Base-by-base conservation (phyloP, 2,888 invertebrate genomes). In the Lasioglossum zephyrum region DNA sequence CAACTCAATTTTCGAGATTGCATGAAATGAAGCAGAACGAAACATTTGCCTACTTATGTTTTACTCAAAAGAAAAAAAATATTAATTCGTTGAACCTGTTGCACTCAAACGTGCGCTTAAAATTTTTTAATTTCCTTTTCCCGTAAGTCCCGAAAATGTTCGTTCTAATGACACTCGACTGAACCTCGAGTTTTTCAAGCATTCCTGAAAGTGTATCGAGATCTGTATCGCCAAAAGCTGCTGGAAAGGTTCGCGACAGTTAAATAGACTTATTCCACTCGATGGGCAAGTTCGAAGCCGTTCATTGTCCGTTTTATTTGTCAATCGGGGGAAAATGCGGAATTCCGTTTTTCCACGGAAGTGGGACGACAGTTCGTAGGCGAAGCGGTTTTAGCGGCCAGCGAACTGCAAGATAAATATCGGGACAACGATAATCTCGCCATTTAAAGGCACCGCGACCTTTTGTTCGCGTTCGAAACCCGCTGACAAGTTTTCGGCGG, bases 391-490 rank as follows among this genome's bases (percentile, higher is more conserved):
- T 53, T 53, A 22, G 22, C 53, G 53, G 8, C 22, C 53, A 73
- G 44, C 39, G 26, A 73, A 36, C 36, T 91, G 83, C 73, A 86
- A 93, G 94, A 94, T 94, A 93, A 94, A 93, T 92, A 93, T 93
- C 93, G 90, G 88, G 86, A 92, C 92, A 91, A 94, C 92, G 92
- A 92, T 93, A 93, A 94, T 93, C 93, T 91, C 82, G 77, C 9
- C 53, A 9, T 53, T 53, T 53, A 22, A 53, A 22, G 53, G 53
- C 53, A 53, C 49, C 49, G 49, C 22, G 76, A 73, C n/a, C 72
- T 79, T 89, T 92, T 92, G 92, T 92, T 83, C 81, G 87, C 79
- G 81, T 74, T 83, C 81, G 31, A 87, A 84, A 85, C 81, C 89
- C 77, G 82, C 89, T 88, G 89, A 91, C 91, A 90, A 92, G 89